Percentiles rank a stretch among this genome's conserved stretches.
These are phyloP conservation scores for Eumerus sabulonum DNA, from an alignment of 2,888 invertebrate species.

Conservation along the genomic window DNA sequence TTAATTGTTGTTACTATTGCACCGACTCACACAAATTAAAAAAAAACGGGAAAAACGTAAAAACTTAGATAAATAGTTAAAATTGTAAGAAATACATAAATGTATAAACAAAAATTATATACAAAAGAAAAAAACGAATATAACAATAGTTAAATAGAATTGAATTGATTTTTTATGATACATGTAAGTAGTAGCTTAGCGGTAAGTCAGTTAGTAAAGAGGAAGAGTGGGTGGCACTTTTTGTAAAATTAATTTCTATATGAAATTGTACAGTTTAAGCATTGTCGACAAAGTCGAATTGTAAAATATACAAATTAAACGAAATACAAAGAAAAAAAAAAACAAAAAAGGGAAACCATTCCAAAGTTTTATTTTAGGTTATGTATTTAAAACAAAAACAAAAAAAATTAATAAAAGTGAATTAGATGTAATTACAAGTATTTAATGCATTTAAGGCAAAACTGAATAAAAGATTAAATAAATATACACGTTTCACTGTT, in stretches of 20 bases:
- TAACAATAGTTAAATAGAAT: constrained; percentile 22
- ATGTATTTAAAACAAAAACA: constrained; percentile 5
- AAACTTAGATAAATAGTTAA: constrained; percentile 16
- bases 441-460: constrained; percentile 60
- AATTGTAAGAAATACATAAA: constrained; percentile 15
- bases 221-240: constrained; percentile 29
- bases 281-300: constrained; percentile 62
- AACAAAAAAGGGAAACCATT: constrained; percentile 10
- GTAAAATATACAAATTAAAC: constrained; percentile 34
- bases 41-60: constrained; percentile 9
- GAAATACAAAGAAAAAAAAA: constrained; percentile 7
- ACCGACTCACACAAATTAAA: constrained; percentile 21
- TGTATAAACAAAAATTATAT: constrained; percentile 11
- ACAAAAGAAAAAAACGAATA: background rate
- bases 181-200: constrained; percentile 46
- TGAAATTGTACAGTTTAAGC: constrained; percentile 52
- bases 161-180: constrained; percentile 44
- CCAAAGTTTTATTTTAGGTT: constrained; percentile 15
- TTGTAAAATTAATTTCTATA: constrained; percentile 61
- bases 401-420: constrained; percentile 17
- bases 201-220: constrained; percentile 3
- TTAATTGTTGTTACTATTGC: constrained; percentile 32
- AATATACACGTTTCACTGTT: background rate
- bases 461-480: constrained; percentile 44
- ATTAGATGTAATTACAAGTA: constrained; percentile 45